Evolutionary conservation across 2,113 vertebrate genomes (phyloP).

Genomic region (Anolis carolinensis): DNA sequence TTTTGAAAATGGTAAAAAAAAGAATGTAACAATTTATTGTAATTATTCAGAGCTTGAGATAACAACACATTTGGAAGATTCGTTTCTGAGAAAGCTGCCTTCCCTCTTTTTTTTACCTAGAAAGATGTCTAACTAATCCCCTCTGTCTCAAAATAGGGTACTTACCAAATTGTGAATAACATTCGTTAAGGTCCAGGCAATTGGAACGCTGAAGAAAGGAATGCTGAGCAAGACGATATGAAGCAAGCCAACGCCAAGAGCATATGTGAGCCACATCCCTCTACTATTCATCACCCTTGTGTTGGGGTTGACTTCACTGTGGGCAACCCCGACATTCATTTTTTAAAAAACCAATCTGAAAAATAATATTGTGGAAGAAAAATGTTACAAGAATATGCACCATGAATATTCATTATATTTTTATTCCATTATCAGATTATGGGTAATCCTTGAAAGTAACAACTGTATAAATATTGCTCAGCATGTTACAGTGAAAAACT

Average conservation of each 20-base stretch:
- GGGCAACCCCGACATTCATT: conserved; percentile 98
- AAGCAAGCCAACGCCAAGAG: conserved; percentile 91
- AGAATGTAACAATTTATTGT: too few relatives aligned
- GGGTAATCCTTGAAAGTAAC: neutral
- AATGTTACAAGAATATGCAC: neutral
- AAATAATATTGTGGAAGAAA: conserved; percentile 41
- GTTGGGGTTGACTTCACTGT: conserved; percentile 98
- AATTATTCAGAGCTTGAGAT: neutral
- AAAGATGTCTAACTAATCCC: neutral
- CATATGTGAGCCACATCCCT: conserved; percentile 97
- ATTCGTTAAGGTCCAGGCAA: conserved; percentile 97
- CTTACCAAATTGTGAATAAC: conserved; percentile 98
- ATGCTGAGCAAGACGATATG: conserved; percentile 98
- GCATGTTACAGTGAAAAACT: neutral
- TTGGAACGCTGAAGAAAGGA: conserved; percentile 94
- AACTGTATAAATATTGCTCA: neutral
- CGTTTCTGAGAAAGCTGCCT: neutral
- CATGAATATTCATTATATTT: neutral
- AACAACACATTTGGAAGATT: neutral
- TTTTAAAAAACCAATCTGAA: conserved; percentile 67
- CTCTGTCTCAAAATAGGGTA: conserved; percentile 22
- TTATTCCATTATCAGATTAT: neutral
- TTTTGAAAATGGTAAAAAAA: too few relatives aligned
- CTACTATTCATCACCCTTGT: conserved; percentile 97
- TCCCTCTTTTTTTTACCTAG: too few relatives aligned